Evolutionary conservation across 2,888 invertebrate species (phyloP).

Genomic region (Ptychoptera contaminata): DNA sequence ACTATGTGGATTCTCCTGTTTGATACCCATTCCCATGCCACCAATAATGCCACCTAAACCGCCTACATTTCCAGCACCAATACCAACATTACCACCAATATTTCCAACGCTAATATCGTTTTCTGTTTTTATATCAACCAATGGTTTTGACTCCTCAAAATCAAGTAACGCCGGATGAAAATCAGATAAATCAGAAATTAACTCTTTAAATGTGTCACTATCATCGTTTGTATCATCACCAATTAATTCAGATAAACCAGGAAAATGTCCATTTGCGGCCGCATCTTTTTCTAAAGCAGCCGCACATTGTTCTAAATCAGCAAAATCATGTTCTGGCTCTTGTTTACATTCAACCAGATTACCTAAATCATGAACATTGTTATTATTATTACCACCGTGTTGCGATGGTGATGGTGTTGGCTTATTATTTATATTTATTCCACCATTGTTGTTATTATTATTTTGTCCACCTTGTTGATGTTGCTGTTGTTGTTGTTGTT

Average conservation of each 20-base stretch:
- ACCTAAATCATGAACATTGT: constrained; percentile 34
- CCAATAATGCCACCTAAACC: too few species aligned
- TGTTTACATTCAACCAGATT: constrained; percentile 68
- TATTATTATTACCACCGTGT: constrained; percentile 11
- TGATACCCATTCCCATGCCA: too few species aligned
- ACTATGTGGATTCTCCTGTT: too few species aligned
- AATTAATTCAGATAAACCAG: constrained; percentile 64
- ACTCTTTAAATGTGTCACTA: constrained; percentile 67
- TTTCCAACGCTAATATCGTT: constrained; percentile 25
- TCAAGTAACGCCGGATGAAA: constrained; percentile 71
- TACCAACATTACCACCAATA: constrained; percentile 16
- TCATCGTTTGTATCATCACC: constrained; percentile 72
- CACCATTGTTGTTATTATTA: constrained; percentile 5
- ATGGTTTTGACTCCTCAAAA: constrained; percentile 42
- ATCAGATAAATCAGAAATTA: constrained; percentile 75
- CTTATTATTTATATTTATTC: constrained; percentile 30
- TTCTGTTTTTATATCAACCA: constrained; percentile 30
- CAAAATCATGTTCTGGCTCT: constrained; percentile 72
- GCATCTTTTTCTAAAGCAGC: constrained; percentile 75
- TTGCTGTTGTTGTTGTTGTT: background rate
- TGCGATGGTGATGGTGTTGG: constrained; percentile 28
- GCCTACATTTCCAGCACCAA: constrained; percentile 15
- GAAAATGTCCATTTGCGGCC: constrained; percentile 55
- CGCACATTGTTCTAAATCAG: constrained; percentile 71
- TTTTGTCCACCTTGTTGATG: background rate